Conservation (phyloP, 2,888 invertebrate genomes). For the Rhabditophanes sp. region DNA sequence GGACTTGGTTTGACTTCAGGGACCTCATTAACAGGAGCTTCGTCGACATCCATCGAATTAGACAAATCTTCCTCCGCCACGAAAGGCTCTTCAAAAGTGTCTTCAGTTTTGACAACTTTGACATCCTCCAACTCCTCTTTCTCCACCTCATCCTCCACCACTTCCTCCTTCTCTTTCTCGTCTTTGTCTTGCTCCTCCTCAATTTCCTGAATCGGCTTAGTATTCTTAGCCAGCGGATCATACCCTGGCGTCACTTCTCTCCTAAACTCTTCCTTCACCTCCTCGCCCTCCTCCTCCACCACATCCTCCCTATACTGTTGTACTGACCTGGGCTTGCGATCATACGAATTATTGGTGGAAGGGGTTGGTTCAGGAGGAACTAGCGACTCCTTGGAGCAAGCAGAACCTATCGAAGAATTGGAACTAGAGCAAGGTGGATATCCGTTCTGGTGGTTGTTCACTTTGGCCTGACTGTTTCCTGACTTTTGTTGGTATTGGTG, state of each 20-base stretch:
- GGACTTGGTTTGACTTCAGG: background rate
- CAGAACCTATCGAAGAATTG: conserved; percentile 1
- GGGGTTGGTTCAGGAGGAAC: background rate
- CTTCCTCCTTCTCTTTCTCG: conserved; percentile 4
- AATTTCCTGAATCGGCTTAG: background rate
- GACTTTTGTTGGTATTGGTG: conserved; percentile 28
- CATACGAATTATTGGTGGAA: background rate
- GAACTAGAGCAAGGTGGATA: background rate
- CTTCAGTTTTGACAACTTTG: background rate
- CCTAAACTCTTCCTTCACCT: too few species aligned
- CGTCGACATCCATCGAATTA: conserved; percentile 6
- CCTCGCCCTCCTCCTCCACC: too few species aligned
- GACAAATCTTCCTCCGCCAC: conserved; percentile 7
- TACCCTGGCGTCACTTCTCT: too few species aligned
- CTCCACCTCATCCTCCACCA: background rate
- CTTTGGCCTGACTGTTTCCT: conserved; percentile 4
- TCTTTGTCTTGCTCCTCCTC: conserved; percentile 8
- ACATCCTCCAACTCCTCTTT: conserved; percentile 6
- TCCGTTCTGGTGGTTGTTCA: background rate
- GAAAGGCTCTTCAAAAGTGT: background rate
- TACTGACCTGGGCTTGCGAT: too few species aligned
- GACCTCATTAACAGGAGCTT: too few species aligned
- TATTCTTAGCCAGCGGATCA: too few species aligned
- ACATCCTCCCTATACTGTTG: too few species aligned
- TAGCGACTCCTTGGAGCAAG: background rate